Evolutionary conservation across 2,888 invertebrate species (phyloP), one percentile per base, ranked within the genome.

Genomic region (Drosophila limbata): DNA sequence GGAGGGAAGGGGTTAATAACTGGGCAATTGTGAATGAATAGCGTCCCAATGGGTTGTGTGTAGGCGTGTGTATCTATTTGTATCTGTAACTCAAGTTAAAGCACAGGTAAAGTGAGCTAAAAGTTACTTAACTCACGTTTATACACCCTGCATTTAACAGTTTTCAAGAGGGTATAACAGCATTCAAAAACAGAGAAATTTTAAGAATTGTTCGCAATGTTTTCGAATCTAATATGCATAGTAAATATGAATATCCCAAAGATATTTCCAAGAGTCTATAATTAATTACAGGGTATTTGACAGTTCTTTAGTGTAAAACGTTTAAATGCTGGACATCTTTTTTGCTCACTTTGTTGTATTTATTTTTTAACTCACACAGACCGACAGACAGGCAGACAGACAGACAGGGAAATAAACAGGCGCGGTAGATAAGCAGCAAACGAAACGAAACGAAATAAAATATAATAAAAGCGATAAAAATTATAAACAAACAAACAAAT

Each of bases 61-160:
- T 35, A 10, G 44, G 19, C 15, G 35, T 35, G 25, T 42, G 39
- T 51, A 44, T 75, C 19, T 42, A 37, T 50, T 17, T 63, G 45
- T 72, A 39, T 73, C 50, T 73, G 45, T 64, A 53, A 39, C 42
- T 64, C 47, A 55, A 63, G 45, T 59, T 63, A 67, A 35, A 48
- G 57, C 50, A 35, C 44, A 52, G 21, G 33, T 31, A 35, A 51
- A 44, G 55, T 52, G 51, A 69, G 72, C 79, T 60, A 81, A 75
- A 70, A 69, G 62, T 88, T 84, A 79, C 74, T 76, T 74, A 79
- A 70, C 74, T 87, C 81, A 88, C 89, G 79, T 81, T 88, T 71
- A 33, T 8, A 35, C 61, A 48, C 77, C 51, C 67, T 55, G 11
- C 2, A 13, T 6, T 11, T 2, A 10, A 11, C 9, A 8, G 11